Percentiles rank a stretch among this genome's conserved stretches.
Conservation (phyloP, 2,113 vertebrate species). For the Periophthalmus modestus region DNA sequence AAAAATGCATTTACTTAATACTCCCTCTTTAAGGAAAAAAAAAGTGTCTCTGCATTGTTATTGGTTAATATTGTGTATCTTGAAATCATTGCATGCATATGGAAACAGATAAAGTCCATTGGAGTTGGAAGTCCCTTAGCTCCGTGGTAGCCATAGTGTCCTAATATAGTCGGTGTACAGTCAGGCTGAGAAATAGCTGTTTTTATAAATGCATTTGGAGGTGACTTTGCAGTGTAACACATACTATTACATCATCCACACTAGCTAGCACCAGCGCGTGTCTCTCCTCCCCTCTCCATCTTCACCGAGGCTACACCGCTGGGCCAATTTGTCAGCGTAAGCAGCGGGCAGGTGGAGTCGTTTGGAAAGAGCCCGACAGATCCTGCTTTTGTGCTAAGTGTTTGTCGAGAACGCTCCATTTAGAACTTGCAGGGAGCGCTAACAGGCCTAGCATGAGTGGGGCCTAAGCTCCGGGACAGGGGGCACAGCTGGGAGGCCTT, state of each 20-base stretch:
- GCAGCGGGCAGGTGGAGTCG: slow-evolving; percentile 12
- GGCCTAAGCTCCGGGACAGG: slow-evolving; percentile 10
- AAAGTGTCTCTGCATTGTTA: no score
- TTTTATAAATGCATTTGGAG: slow-evolving; percentile 9
- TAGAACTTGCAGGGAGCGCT: slow-evolving; percentile 19
- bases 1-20: no score
- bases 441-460: slow-evolving; percentile 14
- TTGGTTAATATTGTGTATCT: no score
- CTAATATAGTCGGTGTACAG: neutral
- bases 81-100: no score
- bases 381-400: slow-evolving; percentile 15
- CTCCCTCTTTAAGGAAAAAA: no score
- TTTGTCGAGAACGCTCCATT: slow-evolving; percentile 2
- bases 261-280: neutral
- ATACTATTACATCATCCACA: slow-evolving; percentile 4
- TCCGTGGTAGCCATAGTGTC: no score
- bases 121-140: no score
- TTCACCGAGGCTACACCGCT: neutral
- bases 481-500: slow-evolving; percentile 10
- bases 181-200: neutral
- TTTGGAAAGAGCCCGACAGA: neutral
- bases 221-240: neutral
- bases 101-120: no score
- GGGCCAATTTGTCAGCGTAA: slow-evolving; percentile 12
- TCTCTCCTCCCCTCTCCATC: neutral